Conservation (phyloP, 2,113 vertebrate genomes). For the Acanthochromis polyacanthus region DNA sequence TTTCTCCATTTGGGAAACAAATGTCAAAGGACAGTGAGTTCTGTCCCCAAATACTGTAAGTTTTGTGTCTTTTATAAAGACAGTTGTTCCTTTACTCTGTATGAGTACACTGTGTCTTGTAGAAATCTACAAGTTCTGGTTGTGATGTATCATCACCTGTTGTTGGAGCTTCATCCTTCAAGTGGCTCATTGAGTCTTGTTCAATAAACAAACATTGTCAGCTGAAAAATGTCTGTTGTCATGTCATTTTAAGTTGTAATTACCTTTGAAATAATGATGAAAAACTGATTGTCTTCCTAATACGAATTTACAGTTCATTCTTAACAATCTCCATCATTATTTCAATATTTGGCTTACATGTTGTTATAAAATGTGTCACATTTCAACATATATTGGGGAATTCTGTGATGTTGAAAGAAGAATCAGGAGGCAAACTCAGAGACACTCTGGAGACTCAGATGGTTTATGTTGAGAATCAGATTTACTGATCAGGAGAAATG, state of each 20-base stretch:
- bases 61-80: slow-evolving; percentile 49
- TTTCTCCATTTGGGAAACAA: neutral
- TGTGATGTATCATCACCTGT: slow-evolving; percentile 55
- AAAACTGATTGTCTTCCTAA: no score
- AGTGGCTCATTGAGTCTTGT: neutral
- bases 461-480: no score
- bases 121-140: slow-evolving; percentile 47
- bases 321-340: no score
- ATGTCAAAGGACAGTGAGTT: neutral
- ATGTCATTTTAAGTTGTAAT: neutral
- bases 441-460: no score
- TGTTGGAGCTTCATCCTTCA: neutral
- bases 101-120: slow-evolving; percentile 49
- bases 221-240: neutral
- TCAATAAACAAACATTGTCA: slow-evolving; percentile 30
- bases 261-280: neutral
- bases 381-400: no score
- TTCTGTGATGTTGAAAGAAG: no score
- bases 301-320: no score
- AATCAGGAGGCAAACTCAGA: no score
- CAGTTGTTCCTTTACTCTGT: slow-evolving; percentile 34
- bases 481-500: no score
- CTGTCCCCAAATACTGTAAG: neutral
- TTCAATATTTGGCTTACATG: no score
- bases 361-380: neutral